These are phyloP conservation scores for Barypeithes pellucidus DNA, from an alignment of 2,888 invertebrate genomes.

Conservation along the genomic window DNA sequence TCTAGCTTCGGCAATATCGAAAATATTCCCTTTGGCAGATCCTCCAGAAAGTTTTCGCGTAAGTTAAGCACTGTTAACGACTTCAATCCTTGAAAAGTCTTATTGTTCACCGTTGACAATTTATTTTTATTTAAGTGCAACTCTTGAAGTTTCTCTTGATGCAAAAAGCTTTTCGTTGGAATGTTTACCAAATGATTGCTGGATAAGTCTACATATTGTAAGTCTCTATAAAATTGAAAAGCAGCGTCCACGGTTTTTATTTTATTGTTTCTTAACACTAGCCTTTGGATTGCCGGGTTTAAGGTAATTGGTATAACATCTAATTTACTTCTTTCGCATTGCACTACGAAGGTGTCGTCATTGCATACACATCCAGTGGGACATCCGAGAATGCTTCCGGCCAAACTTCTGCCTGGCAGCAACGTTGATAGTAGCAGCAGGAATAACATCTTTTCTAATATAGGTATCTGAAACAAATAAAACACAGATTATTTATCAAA, in stretches of 20 bases:
- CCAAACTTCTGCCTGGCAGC: slow-evolving; percentile 47
- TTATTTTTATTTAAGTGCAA: slow-evolving; percentile 89
- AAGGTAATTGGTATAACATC: slow-evolving; percentile 93
- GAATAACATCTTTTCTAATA: slow-evolving; percentile 35
- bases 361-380: slow-evolving; percentile 92
- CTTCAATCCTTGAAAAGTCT: slow-evolving; percentile 85
- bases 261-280: slow-evolving; percentile 88
- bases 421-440: slow-evolving; percentile 56
- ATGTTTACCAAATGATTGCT: slow-evolving; percentile 89
- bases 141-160: slow-evolving; percentile 87
- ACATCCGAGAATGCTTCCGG: slow-evolving; percentile 80
- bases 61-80: slow-evolving; percentile 87
- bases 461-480: slow-evolving; percentile 32
- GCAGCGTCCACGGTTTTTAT: slow-evolving; percentile 92
- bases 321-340: slow-evolving; percentile 88
- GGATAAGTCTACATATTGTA: slow-evolving; percentile 89
- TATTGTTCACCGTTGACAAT: slow-evolving; percentile 85
- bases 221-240: slow-evolving; percentile 89
- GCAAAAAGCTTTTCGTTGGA: slow-evolving; percentile 84
- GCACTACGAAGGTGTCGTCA: slow-evolving; percentile 90
- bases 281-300: slow-evolving; percentile 90
- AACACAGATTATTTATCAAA: background rate
- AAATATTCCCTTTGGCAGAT: slow-evolving; percentile 83
- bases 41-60: slow-evolving; percentile 86
- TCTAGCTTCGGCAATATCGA: slow-evolving; percentile 83